A percentile compares a stretch with the other conserved stretches of the same genome.
Conservation (phyloP, 2,113 vertebrate genomes). For the Micronycteris hirsuta region DNA sequence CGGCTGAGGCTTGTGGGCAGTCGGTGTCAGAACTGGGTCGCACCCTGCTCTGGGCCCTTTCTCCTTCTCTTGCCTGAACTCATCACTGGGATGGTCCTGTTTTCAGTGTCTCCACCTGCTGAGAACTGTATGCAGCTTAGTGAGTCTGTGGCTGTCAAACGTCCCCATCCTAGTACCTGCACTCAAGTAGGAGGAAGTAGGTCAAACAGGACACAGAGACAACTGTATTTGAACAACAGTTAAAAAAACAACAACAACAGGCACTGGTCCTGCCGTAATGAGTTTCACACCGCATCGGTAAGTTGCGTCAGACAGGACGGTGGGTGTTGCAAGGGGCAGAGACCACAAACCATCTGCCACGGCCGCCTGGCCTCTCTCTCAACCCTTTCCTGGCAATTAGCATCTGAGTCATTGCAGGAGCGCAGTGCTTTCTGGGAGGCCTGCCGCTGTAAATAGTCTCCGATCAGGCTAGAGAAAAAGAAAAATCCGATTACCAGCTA, state of each 20-base stretch:
- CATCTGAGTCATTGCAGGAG: not conserved
- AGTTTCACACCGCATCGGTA: not conserved
- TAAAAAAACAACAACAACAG: not conserved
- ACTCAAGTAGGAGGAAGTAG: not conserved
- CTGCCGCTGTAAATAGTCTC: not conserved
- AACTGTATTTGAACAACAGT: too few species aligned
- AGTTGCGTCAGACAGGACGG: conserved; percentile 16
- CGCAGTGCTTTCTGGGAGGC: not conserved
- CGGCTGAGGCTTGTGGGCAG: not conserved
- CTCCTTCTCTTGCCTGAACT: not conserved
- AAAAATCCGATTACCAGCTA: not conserved
- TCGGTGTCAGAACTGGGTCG: not conserved
- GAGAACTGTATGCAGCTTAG: not conserved
- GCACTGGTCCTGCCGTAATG: not conserved
- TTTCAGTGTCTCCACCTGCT: not conserved
- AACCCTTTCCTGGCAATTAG: not conserved
- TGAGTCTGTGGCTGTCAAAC: not conserved
- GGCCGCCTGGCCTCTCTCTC: not conserved
- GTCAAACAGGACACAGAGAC: not conserved
- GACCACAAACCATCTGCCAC: conserved; percentile 46
- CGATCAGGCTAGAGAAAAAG: not conserved
- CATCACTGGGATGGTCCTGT: not conserved
- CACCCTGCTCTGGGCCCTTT: not conserved
- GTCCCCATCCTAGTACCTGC: not conserved
- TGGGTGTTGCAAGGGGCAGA: conserved; percentile 7